Base-by-base conservation (phyloP, 2,888 invertebrate genomes). In the Drosophila anceps region DNA sequence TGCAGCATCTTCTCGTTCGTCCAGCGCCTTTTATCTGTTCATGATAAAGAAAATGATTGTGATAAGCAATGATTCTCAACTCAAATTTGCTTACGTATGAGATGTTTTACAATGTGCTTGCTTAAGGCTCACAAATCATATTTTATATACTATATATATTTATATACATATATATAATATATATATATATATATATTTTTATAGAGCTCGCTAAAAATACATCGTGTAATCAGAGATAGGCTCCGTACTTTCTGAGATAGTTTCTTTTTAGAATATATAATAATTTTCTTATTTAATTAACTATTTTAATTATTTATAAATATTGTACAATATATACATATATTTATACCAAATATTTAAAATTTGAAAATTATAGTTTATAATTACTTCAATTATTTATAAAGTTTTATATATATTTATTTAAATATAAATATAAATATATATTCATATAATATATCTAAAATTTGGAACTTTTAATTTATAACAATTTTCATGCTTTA, bases 21-120 rank as follows among this genome's bases (percentile, higher is more conserved):
- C 24, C 31, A 63, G 46, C 62, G 54, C 46, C 27, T 15, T 59
- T 69, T 59, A 77, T 69, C 64, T 53, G 69, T 35, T 44, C n/a
- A 33, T 41, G 85, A 81, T 81, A 75, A 72, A 37, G 27, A 18
- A 54, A 54, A 50, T 50, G 69, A 58, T 58, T 18, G 33, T 51
- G 63, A 61, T 69, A 78, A 65, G 66, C n/a, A 63, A 60, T 48
- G 63, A 53, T 65, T 79, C 73, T 71, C 61, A 63, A 70, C 41
- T 67, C 63, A 60, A 77, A 63, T 72, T 73, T 73, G 79, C 76
- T 82, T 80, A 68, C 81, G 84, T 73, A 70, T 72, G 70, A 54
- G 67, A 54, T 54, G 57, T 69, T 79, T 84, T 84, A 84, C 84
- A 81, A 73, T 71, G 44, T 69, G 76, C 64, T 82, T 82, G 83